phyloP scores from a whole-genome alignment of 2,113 vertebrate species.

The Maylandia zebra region DNA sequence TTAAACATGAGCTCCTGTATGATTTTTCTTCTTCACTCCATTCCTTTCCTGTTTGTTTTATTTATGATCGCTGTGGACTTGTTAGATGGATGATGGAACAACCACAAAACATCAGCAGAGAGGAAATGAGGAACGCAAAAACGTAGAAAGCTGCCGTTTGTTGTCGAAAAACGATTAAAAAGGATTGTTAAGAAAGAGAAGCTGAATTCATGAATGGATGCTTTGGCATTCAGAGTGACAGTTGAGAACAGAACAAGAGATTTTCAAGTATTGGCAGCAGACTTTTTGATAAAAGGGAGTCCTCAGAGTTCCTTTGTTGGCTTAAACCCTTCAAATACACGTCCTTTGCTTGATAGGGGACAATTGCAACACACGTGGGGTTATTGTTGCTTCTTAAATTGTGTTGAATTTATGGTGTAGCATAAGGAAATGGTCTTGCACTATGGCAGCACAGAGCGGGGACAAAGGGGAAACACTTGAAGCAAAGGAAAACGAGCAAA shows the following conservation, averaged over 20 bases:
- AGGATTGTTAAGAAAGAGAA: neutral
- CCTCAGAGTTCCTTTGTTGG: neutral
- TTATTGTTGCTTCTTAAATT: neutral
- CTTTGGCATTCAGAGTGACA: neutral
- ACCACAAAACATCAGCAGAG: neutral
- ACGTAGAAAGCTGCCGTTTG: neutral
- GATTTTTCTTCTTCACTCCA: neutral
- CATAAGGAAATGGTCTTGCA: neutral
- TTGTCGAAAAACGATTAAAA: neutral
- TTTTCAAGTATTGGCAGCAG: neutral
- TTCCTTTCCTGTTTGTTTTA: neutral
- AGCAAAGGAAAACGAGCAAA: neutral
- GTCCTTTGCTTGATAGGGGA: neutral
- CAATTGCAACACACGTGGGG: neutral
- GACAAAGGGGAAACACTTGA: neutral
- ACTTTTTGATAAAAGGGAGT: neutral
- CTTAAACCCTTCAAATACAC: neutral
- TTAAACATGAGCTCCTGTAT: neutral
- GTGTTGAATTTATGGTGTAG: neutral
- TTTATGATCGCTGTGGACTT: neutral
- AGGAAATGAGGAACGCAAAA: neutral
- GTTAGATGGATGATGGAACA: neutral
- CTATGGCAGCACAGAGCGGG: neutral
- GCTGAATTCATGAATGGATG: neutral
- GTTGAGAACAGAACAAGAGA: neutral